Percentiles rank a stretch among this genome's conserved stretches.
These are phyloP conservation scores for Macrobrachium rosenbergii DNA, from an alignment of 1,140 invertebrate genomes.

Conservation along the genomic window DNA sequence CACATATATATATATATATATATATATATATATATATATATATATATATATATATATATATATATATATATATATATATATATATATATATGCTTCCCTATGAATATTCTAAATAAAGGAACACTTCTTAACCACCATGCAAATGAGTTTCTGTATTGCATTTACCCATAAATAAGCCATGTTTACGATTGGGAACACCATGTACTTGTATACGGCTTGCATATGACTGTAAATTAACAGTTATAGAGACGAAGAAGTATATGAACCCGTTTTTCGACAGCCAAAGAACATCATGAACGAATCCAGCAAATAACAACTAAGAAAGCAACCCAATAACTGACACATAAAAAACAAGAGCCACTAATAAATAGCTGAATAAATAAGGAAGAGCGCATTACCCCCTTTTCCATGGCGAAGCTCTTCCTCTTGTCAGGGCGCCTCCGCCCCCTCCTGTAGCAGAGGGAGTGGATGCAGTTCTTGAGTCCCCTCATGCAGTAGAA, in stretches of 20 bases:
- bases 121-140: background rate
- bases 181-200: too few relatives aligned
- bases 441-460: conserved; percentile 47
- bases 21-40: background rate
- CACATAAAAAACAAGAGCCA: background rate
- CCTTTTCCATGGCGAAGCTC: conserved; percentile 58
- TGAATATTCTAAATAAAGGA: background rate
- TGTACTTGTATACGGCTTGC: too few relatives aligned
- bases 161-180: too few relatives aligned
- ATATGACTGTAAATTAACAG: too few relatives aligned
- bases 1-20: background rate
- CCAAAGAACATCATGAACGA: too few relatives aligned
- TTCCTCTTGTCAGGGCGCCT: conserved; percentile 45
- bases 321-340: too few relatives aligned
- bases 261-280: too few relatives aligned
- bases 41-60: background rate
- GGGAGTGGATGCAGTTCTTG: conserved; percentile 67
- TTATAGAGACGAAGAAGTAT: too few relatives aligned
- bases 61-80: conserved; percentile 35
- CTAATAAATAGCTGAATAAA: background rate
- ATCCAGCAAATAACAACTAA: too few relatives aligned
- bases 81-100: conserved; percentile 14
- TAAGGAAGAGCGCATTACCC: conserved; percentile 36
- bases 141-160: too few relatives aligned
- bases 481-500: conserved; percentile 70